Conservation (phyloP, 2,888 invertebrate genomes). For the Folsomia manolachei region DNA sequence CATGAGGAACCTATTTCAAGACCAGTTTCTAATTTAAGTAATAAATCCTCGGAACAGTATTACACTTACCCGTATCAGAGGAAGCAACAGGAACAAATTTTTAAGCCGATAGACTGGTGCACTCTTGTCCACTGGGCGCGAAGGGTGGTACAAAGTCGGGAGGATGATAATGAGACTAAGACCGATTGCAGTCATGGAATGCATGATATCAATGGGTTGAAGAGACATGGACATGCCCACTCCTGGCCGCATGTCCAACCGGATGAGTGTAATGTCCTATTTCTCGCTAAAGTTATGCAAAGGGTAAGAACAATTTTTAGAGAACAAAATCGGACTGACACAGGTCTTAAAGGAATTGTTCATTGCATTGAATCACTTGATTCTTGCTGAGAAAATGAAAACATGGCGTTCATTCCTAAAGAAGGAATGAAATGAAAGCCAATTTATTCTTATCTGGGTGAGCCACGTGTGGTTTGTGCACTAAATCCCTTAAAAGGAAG, state of each 20-base stretch:
- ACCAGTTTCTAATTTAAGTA: slow-evolving; percentile 49
- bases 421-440: no score
- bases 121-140: slow-evolving; percentile 49
- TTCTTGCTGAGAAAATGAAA: no score
- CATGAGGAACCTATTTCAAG: slow-evolving; percentile 49
- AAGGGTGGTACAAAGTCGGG: slow-evolving; percentile 48
- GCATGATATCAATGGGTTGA: slow-evolving; percentile 48
- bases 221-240: slow-evolving; percentile 48
- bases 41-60: slow-evolving; percentile 50
- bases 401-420: no score
- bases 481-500: no score
- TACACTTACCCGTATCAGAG: slow-evolving; percentile 49
- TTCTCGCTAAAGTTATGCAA: slow-evolving; percentile 73
- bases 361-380: no score
- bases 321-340: no score
- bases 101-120: slow-evolving; percentile 49
- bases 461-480: no score
- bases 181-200: slow-evolving; percentile 49
- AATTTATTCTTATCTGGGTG: no score
- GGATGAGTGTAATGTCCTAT: slow-evolving; percentile 82
- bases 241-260: slow-evolving; percentile 56
- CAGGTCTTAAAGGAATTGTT: no score
- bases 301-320: slow-evolving; percentile 40
- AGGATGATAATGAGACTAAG: slow-evolving; percentile 46
- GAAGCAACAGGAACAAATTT: slow-evolving; percentile 47